Base-by-base conservation (phyloP, 35 echinoderm and acorn worm genomes). In the Lytechinus variegatus region DNA sequence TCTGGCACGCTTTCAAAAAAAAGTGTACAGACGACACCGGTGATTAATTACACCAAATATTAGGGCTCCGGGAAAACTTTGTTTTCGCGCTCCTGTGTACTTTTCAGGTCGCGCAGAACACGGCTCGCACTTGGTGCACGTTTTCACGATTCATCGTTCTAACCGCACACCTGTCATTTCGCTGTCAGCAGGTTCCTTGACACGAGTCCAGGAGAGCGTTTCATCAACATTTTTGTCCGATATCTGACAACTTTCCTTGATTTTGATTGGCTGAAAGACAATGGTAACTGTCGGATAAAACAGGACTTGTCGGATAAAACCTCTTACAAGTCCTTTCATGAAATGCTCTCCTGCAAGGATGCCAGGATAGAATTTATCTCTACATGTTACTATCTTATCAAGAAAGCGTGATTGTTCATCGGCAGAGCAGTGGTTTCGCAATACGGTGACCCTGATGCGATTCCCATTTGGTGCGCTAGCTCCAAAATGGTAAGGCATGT, bases 1-100 rank as follows among this genome's bases (percentile, higher is more conserved):
- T 79, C 66, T 79, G 66, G 66, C 66, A 79, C 66, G 66, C n/a
- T 79, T 7, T 24, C 66, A 79, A 79, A 79, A 71, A 72, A 79
- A 79, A 1, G n/a, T 79, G 24, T 10, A 79, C 66, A 79, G 66
- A 79, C 66, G 66, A 79, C 66, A n/a, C 19, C 66, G 6, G 66
- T 79, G 66, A 79, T 79, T 79, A 79, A 79, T 79, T 79, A 79
- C 66, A 79, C 66, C 66, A 79, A 79, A 79, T 79, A 79, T 79
- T 24, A 79, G 66, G 66, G 66, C 66, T 79, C n/a, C 66, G 66
- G 19, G n/a, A 79, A 79, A 79, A 79, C 66, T 79, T 79, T 79
- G 66, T 79, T 79, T 79, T 79, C 66, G 66, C 66, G 66, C 66
- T 79, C 7, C 66, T 79, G 66, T 79, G 66, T 79, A 79, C 66